These are phyloP conservation scores for Ephydatia muelleri DNA, from an alignment of 37 sponge, comb jelly and placozoan genomes.

Conservation along the genomic window DNA sequence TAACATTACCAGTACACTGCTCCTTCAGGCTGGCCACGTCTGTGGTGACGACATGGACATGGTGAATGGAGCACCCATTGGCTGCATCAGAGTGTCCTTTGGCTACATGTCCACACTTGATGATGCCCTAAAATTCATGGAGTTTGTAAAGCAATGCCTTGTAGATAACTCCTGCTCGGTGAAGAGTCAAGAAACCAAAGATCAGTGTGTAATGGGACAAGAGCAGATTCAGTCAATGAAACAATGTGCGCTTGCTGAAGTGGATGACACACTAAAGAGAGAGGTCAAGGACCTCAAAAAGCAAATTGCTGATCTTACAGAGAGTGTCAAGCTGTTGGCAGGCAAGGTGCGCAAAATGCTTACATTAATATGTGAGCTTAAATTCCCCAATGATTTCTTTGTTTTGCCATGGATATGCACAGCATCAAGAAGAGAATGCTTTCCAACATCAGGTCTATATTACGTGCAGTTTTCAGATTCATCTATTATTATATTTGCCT, in stretches of 20 bases:
- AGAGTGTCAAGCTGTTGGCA: neutral
- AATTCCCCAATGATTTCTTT: neutral
- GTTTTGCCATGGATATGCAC: neutral
- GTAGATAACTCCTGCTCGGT: neutral
- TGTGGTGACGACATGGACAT: slow-evolving; percentile 91
- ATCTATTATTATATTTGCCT: too few species aligned
- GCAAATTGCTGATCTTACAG: neutral
- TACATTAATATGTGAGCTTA: neutral
- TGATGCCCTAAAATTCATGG: slow-evolving; percentile 66
- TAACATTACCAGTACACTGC: neutral
- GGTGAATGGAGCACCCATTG: slow-evolving; percentile 85
- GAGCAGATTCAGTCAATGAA: neutral
- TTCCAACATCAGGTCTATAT: neutral
- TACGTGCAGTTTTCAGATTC: too few species aligned
- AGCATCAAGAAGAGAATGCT: neutral
- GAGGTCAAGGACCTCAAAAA: neutral
- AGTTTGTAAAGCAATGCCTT: slow-evolving; percentile 64
- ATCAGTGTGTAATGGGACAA: neutral
- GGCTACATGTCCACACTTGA: slow-evolving; percentile 81
- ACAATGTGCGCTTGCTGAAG: neutral
- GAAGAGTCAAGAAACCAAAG: neutral
- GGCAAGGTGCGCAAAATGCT: neutral
- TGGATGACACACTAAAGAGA: neutral
- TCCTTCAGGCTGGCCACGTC: slow-evolving; percentile 82
- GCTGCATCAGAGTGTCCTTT: slow-evolving; percentile 86